Conservation (phyloP, 2,888 invertebrate genomes). For the Phrixothrix hirtus region DNA sequence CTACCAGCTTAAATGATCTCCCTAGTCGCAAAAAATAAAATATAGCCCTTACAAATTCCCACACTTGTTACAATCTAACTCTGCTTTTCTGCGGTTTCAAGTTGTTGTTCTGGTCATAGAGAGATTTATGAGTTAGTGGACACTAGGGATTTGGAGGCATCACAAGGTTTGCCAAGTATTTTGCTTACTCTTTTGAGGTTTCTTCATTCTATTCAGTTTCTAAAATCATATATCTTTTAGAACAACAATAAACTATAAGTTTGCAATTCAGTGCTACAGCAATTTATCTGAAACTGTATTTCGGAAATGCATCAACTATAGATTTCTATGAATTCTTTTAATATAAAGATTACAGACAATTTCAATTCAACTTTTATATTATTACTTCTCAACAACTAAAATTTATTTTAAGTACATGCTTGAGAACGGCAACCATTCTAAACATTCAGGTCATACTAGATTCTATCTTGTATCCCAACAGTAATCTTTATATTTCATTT, state of each 20-base stretch:
- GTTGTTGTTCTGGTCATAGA: slow-evolving; percentile 28
- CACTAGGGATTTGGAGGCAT: slow-evolving; percentile 22
- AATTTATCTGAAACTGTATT: no score
- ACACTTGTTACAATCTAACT: slow-evolving; percentile 22
- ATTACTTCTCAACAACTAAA: no score
- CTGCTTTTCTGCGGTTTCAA: slow-evolving; percentile 21
- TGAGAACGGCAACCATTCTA: no score
- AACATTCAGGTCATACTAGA: no score
- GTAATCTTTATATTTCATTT: no score
- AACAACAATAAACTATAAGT: slow-evolving; percentile 11
- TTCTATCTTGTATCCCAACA: no score
- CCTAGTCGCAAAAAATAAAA: slow-evolving; percentile 14
- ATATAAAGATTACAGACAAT: no score
- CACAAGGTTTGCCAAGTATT: slow-evolving; percentile 19
- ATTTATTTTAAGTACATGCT: no score
- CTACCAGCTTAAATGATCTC: slow-evolving; percentile 8
- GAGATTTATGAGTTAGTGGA: slow-evolving; percentile 30
- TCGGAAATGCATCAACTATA: no score
- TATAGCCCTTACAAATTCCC: slow-evolving; percentile 21
- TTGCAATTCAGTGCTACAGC: no score
- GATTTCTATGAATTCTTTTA: no score
- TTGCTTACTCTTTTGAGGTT: slow-evolving; percentile 20
- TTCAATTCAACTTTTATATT: no score
- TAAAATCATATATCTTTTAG: slow-evolving; percentile 12
- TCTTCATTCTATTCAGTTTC: slow-evolving; percentile 15